phyloP scores from a whole-genome alignment of 37 sponge, comb jelly and placozoan genomes.

The Beroe forskalii region DNA sequence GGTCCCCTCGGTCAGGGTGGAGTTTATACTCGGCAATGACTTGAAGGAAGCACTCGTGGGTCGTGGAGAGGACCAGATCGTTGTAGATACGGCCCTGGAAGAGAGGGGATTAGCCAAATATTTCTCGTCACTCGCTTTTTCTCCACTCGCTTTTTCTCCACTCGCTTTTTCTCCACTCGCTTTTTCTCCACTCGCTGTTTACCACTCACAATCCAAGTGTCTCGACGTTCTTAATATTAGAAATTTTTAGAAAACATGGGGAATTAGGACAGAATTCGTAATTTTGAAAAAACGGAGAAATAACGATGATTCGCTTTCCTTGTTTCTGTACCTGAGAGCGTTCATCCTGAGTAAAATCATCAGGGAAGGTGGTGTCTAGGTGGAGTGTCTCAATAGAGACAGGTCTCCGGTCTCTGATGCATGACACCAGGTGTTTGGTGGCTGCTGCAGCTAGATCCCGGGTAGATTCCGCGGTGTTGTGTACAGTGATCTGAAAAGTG shows the following conservation, averaged over 20 bases:
- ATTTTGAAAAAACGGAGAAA: too few species aligned
- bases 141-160: not conserved
- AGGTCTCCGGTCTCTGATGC: constrained; percentile 14
- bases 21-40: not conserved
- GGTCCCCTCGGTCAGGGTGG: not conserved
- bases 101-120: too few species aligned
- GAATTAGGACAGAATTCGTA: too few species aligned
- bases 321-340: not conserved
- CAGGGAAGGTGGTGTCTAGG: not conserved
- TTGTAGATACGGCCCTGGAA: not conserved
- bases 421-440: constrained; percentile 5
- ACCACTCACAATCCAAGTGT: too few species aligned
- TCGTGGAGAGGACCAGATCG: not conserved
- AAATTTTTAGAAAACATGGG: too few species aligned
- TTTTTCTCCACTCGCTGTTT: too few species aligned
- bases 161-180: not conserved
- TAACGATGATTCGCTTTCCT: too few species aligned
- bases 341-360: not conserved
- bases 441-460: constrained; percentile 14
- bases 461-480: not conserved
- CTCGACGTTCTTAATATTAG: too few species aligned
- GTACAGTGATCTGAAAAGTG: constrained; percentile 14
- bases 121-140: too few species aligned
- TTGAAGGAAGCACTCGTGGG: not conserved
- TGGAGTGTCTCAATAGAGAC: constrained; percentile 10